A percentile compares a stretch with the other conserved stretches of the same genome.
These are phyloP conservation scores for Callorhinus ursinus DNA, from an alignment of 2,113 vertebrate genomes.

Conservation along the genomic window DNA sequence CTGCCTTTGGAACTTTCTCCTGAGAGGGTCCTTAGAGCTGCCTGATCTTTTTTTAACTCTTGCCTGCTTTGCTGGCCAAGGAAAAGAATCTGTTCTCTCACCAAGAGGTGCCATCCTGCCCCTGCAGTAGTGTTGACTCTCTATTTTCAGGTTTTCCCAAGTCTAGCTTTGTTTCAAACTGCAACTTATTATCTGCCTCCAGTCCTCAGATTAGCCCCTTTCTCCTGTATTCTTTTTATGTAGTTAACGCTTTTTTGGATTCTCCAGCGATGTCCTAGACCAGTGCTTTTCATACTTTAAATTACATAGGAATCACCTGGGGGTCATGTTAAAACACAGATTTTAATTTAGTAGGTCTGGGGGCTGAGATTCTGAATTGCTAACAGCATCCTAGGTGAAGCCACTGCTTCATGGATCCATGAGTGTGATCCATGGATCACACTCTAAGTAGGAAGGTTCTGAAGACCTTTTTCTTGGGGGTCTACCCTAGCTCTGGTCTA, in stretches of 20 bases:
- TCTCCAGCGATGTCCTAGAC: neutral
- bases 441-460: neutral
- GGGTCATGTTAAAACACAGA: neutral
- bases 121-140: neutral
- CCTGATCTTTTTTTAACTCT: neutral
- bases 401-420: neutral
- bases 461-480: neutral
- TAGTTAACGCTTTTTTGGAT: neutral
- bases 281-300: neutral
- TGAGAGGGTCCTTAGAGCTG: neutral
- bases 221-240: neutral
- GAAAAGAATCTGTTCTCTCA: neutral
- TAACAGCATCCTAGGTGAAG: neutral
- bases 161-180: conserved; percentile 9
- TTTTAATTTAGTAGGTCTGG: neutral
- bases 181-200: conserved; percentile 5
- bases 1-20: neutral
- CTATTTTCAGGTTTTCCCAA: neutral
- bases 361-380: neutral
- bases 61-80: neutral
- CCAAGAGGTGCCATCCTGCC: neutral
- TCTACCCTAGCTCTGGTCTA: neutral
- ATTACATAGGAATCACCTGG: neutral
- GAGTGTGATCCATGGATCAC: neutral
- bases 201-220: neutral